Percentiles rank a stretch among this genome's conserved stretches.
phyloP scores from a whole-genome alignment of 2,888 invertebrate species.

The Spodoptera littoralis region DNA sequence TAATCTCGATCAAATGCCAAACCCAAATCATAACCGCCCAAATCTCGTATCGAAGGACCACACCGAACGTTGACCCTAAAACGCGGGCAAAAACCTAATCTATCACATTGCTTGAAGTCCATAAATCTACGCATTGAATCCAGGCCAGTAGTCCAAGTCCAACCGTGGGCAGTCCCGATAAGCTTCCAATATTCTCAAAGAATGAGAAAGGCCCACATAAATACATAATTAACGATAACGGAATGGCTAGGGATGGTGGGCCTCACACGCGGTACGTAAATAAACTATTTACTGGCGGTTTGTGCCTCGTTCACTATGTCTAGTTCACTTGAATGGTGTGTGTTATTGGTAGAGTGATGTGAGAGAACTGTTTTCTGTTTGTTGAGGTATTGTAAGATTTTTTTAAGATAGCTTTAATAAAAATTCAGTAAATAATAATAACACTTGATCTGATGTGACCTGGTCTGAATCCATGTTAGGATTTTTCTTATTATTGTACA shows the following conservation, averaged over 20 bases:
- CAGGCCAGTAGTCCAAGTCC: slow-evolving; percentile 30
- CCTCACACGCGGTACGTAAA: slow-evolving; percentile 48
- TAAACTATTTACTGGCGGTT: slow-evolving; percentile 57
- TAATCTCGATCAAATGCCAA: background rate
- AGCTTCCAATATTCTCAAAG: slow-evolving; percentile 49
- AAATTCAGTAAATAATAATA: too few relatives aligned
- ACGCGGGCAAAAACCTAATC: slow-evolving; percentile 28
- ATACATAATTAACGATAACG: slow-evolving; percentile 65
- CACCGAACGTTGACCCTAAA: slow-evolving; percentile 1
- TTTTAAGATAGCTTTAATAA: too few relatives aligned
- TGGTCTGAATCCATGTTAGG: too few relatives aligned
- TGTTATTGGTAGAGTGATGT: background rate
- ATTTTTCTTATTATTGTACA: too few relatives aligned
- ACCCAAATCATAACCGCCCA: background rate
- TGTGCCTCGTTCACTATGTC: slow-evolving; percentile 39
- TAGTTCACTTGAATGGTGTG: slow-evolving; percentile 29
- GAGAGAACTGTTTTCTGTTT: too few relatives aligned
- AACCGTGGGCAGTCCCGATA: slow-evolving; percentile 44
- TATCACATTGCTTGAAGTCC: slow-evolving; percentile 34
- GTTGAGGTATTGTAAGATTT: too few relatives aligned
- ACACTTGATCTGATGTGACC: too few relatives aligned
- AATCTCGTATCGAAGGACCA: background rate
- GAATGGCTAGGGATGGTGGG: slow-evolving; percentile 51
- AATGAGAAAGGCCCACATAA: slow-evolving; percentile 56
- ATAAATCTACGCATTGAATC: slow-evolving; percentile 52